Base-by-base conservation (phyloP, 2,797 vertebrate genomes). In the Urocyon cinereoargenteus region DNA sequence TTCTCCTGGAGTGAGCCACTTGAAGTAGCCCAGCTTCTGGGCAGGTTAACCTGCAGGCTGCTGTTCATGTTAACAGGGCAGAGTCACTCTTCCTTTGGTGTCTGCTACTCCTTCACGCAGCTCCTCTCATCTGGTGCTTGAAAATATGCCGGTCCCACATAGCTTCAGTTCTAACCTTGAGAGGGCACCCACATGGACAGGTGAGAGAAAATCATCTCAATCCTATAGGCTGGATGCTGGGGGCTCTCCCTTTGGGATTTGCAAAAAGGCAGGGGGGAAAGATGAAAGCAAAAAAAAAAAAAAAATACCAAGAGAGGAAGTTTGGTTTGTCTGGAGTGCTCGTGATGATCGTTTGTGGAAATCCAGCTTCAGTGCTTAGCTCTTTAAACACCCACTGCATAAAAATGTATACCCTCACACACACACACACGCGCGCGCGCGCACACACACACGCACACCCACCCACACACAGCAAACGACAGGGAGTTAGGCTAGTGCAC, bases 1-100 rank as follows among this genome's bases (percentile, higher is more conserved):
- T 99, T 99, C 98, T 99, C 99, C 98, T 99, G 99, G 98, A 99
- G 98, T 0, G 99, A 99, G 98, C 99, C 97, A 62, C 98, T 99
- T 6, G 99, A 99, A 96, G 99, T 99, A 97, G 99, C 99, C 98
- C 99, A 97, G 97, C 98, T 98, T 97, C 97, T 99, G n/a, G 99
- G 99, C 98, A 99, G 98, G 97, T 99, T 99, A 97, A 99, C 99
- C 98, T 99, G 99, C 97, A 99, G 97, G 90, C 98, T 98, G 97
- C 97, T 99, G 68, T 81, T 99, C 99, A 99, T 99, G 98, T 97
- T 98, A 97, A 70, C 95, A 51, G 92, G 92, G 59, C 86, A n/a
- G 89, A 97, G 96, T 95, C 59, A 70, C 96, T 96, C 97, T 98
- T 98, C 97, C 93, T 97, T 22, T 78, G 94, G 97, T 18, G 96